A percentile compares a stretch with the other conserved stretches of the same genome.
These are phyloP conservation scores for Eristalis tenax DNA, from an alignment of 2,888 invertebrate species.

Conservation along the genomic window DNA sequence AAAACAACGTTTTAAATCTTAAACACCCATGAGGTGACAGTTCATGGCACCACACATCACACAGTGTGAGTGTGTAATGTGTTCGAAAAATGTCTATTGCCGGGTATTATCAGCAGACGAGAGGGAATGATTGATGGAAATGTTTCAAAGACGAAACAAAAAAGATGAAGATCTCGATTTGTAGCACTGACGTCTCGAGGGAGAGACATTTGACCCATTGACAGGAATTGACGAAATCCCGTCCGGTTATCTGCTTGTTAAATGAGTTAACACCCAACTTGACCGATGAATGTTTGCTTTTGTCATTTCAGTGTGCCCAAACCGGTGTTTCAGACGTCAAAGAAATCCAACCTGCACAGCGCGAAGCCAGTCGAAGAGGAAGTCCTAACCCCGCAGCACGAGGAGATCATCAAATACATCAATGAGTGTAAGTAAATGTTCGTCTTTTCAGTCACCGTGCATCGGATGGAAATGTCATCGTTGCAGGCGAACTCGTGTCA, in stretches of 20 bases:
- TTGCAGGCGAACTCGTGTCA: neutral
- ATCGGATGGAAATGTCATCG: neutral
- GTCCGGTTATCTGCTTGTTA: neutral
- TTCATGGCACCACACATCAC: slow-evolving; percentile 37
- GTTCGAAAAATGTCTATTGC: neutral
- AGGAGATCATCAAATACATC: slow-evolving; percentile 92
- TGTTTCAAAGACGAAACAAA: neutral
- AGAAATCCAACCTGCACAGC: slow-evolving; percentile 81
- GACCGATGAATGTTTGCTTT: neutral
- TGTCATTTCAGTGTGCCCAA: slow-evolving; percentile 86
- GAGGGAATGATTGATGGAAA: slow-evolving; percentile 47
- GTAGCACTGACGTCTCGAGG: neutral
- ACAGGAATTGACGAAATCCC: neutral
- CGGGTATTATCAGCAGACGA: slow-evolving; percentile 35
- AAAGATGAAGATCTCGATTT: neutral
- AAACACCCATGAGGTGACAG: slow-evolving; percentile 49
- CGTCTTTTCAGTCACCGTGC: too few relatives aligned
- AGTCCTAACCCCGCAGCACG: slow-evolving; percentile 89
- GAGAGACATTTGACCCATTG: neutral
- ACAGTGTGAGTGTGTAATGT: neutral
- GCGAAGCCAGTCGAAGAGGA: slow-evolving; percentile 81
- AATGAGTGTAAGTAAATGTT: slow-evolving; percentile 88
- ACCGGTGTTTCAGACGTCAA: slow-evolving; percentile 87
- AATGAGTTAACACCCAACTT: neutral
- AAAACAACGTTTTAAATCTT: slow-evolving; percentile 11